Conservation (phyloP, 35 echinoderm and acorn worm species). For the Lytechinus variegatus region DNA sequence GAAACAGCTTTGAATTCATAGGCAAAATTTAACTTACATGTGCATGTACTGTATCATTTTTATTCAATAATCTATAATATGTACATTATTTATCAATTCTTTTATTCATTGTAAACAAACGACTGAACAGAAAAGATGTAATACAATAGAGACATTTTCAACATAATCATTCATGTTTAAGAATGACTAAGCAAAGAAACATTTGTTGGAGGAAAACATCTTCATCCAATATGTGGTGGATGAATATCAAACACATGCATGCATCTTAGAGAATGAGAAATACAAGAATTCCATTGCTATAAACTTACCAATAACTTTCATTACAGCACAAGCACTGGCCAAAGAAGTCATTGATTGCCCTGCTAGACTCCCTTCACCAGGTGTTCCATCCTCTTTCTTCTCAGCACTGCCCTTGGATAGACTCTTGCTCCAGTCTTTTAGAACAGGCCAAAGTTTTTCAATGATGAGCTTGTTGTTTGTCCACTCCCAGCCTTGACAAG, state of each 20-base stretch:
- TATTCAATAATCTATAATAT: too few species aligned
- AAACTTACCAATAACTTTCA: slow-evolving; percentile 66
- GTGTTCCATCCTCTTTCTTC: neutral
- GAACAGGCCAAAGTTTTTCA: slow-evolving; percentile 64
- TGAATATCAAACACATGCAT: neutral
- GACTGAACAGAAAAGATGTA: too few species aligned
- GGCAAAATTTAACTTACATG: too few species aligned
- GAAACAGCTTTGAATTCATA: too few species aligned
- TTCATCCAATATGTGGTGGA: too few species aligned
- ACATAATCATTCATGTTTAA: too few species aligned
- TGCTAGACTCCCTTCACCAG: neutral
- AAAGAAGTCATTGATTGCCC: neutral
- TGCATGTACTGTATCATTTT: too few species aligned
- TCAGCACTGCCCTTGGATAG: neutral
- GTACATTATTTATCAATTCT: too few species aligned
- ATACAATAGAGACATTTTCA: too few species aligned
- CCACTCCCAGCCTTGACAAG: slow-evolving; percentile 69
- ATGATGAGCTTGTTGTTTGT: slow-evolving; percentile 71
- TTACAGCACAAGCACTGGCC: slow-evolving; percentile 57
- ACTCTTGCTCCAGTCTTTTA: slow-evolving; percentile 66
- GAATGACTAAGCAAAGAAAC: too few species aligned
- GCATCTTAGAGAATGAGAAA: neutral
- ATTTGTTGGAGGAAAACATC: neutral
- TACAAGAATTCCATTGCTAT: neutral
- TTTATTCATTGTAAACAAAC: too few species aligned